Evolutionary conservation across 2,797 vertebrate genomes (phyloP), one percentile per base, ranked within the genome.

Genomic region (Sarcoramphus papa): DNA sequence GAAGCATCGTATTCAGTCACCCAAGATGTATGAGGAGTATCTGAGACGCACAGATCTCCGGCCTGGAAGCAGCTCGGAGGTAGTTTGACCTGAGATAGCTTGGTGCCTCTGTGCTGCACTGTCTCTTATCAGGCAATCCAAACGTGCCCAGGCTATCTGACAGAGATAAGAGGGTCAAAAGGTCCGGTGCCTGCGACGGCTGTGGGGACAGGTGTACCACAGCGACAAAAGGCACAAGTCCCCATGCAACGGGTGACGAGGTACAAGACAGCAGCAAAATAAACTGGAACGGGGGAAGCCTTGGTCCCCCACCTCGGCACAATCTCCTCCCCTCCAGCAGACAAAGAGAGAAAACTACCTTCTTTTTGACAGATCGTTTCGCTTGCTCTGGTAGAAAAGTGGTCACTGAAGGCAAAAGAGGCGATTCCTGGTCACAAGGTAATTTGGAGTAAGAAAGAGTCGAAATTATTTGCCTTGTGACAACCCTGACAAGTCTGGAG

Each of bases 161-260:
- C 24, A 57, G 86, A 95, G 95, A 90, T 74, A 93, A 90, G 64
- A 19, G 51, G 45, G 86, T 64, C 79, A 81, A 86, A 50, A 90
- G 35, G 64, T 51, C 78, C 90, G 19, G 73, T 3, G 41, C 10
- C 8, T 0, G 24, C 62, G 37, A 87, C 11, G 31, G 50, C 15
- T 50, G 28, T 0, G 2, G 50, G 59, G 51, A 80, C 9, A 54
- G 31, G 54, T 24, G 35, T 59, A 22, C 28, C 68, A 14, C 1
- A 1, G 47, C 3, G 72, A 35, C 14, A 60, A 54, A 85, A 47
- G 0, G 10, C 67, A 6, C 27, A 21, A 14, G 31, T 51, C 14
- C n/a, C 30, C 4, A 0, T 1, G 33, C 35, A 23, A 30, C 0
- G 9, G 21, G 11, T 14, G 51, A 7, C 1, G 2, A 59, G 54